Evolutionary conservation across 1,140 invertebrate genomes (phyloP).

Genomic region (Nymphalis io): DNA sequence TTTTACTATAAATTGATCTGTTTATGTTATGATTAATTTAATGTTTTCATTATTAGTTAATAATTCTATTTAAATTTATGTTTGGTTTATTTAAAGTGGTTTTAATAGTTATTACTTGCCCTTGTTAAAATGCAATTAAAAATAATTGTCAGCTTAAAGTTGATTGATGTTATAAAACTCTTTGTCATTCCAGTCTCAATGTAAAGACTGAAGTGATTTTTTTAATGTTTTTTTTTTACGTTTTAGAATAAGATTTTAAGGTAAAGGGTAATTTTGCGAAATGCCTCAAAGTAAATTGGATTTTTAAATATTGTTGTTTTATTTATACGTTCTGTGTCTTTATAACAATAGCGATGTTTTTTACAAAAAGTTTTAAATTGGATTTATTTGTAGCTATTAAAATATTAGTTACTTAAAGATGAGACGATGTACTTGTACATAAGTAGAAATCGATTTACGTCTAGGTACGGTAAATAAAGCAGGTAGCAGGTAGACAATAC

Average conservation of each 20-base stretch:
- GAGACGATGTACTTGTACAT: too few species aligned
- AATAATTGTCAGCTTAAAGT: not conserved
- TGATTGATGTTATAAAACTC: not conserved
- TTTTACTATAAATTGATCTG: not conserved
- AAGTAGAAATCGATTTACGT: too few species aligned
- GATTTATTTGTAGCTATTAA: too few species aligned
- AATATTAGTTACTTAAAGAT: too few species aligned
- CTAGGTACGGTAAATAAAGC: too few species aligned
- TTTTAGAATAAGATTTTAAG: slow-evolving; percentile 42
- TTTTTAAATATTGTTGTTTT: slow-evolving; percentile 41
- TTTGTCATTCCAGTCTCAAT: slow-evolving; percentile 43
- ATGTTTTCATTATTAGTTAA: slow-evolving; percentile 6
- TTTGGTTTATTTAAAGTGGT: slow-evolving; percentile 12
- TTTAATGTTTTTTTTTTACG: slow-evolving; percentile 31
- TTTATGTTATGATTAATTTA: not conserved
- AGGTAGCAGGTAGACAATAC: too few species aligned
- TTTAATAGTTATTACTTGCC: slow-evolving; percentile 7
- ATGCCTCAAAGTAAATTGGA: slow-evolving; percentile 46
- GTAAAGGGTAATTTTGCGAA: slow-evolving; percentile 53
- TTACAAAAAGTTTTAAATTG: too few species aligned
- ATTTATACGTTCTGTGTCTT: slow-evolving; percentile 7
- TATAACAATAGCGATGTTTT: too few species aligned
- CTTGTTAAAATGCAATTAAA: not conserved
- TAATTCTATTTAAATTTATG: slow-evolving; percentile 20
- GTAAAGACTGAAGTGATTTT: slow-evolving; percentile 47